Conservation (phyloP, 2,797 vertebrate genomes). For the Clamator glandarius region DNA sequence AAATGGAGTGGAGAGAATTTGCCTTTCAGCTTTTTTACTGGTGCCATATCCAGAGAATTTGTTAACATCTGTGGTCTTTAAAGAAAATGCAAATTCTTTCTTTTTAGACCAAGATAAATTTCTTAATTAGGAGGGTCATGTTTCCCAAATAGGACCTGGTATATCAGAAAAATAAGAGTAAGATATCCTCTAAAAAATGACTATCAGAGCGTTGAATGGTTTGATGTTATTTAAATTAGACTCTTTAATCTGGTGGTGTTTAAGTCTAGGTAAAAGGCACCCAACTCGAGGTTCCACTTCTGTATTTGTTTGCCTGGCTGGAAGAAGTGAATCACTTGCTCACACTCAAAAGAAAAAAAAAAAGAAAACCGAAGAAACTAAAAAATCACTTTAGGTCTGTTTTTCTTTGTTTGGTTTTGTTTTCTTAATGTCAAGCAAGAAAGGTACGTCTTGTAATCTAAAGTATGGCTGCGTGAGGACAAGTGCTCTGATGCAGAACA, state of each 20-base stretch:
- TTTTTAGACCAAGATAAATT: conserved; percentile 44
- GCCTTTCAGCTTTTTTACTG: conserved; percentile 67
- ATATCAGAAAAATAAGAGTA: conserved; percentile 10
- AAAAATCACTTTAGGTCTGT: not conserved
- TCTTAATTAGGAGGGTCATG: conserved; percentile 37
- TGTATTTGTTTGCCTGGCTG: not conserved
- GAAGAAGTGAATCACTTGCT: not conserved
- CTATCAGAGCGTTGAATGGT: not conserved
- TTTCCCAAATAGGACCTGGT: not conserved
- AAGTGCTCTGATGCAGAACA: not conserved
- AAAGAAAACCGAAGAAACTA: not conserved
- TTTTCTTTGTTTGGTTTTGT: not conserved
- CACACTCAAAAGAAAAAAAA: not conserved
- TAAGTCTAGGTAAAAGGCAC: not conserved
- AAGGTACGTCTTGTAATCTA: not conserved
- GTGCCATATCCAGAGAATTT: conserved; percentile 65
- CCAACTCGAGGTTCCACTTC: not conserved
- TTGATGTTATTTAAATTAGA: conserved; percentile 10
- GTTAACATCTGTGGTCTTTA: conserved; percentile 58
- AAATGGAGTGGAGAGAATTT: conserved; percentile 76
- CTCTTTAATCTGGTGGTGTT: not conserved
- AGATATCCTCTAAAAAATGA: not conserved
- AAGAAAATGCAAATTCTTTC: conserved; percentile 62
- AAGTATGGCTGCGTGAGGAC: not conserved
- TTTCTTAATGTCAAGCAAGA: not conserved